Percentiles rank a stretch among this genome's conserved stretches.
Evolutionary conservation across 2,113 vertebrate species (phyloP).

Genomic region (Sander lucioperca): DNA sequence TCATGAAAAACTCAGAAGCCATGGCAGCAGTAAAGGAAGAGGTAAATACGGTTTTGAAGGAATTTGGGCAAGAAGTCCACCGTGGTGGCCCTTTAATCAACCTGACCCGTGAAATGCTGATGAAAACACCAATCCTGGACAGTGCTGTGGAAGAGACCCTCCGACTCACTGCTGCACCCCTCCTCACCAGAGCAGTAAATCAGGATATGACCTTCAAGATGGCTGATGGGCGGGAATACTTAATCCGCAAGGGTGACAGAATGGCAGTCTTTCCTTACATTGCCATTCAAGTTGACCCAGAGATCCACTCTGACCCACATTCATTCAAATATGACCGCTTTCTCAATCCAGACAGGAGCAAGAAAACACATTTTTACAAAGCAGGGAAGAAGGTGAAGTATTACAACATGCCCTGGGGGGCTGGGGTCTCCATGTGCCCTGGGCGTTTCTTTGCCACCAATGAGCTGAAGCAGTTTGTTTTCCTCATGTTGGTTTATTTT

Average conservation of each 20-base stretch:
- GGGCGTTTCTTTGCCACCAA: constrained; percentile 91
- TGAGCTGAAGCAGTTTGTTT: constrained; percentile 92
- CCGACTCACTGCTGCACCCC: constrained; percentile 83
- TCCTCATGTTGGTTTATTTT: constrained; percentile 90
- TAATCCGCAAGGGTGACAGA: constrained; percentile 87
- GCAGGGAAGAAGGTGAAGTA: constrained; percentile 89
- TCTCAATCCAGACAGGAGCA: constrained; percentile 85
- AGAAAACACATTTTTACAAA: constrained; percentile 91
- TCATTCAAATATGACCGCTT: constrained; percentile 90
- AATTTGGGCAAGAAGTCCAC: constrained; percentile 78
- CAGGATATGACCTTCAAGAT: constrained; percentile 83
- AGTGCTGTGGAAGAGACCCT: constrained; percentile 93
- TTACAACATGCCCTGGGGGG: constrained; percentile 94
- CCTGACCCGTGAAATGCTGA: constrained; percentile 84
- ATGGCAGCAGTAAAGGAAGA: constrained; percentile 89
- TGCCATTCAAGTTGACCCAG: constrained; percentile 89
- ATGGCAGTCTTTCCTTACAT: constrained; percentile 89
- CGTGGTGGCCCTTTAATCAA: constrained; percentile 72
- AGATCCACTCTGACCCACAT: constrained; percentile 88
- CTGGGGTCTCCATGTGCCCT: constrained; percentile 89
- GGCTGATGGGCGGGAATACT: constrained; percentile 79
- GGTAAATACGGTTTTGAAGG: constrained; percentile 77
- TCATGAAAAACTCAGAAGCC: constrained; percentile 91
- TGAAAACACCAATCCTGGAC: constrained; percentile 87
- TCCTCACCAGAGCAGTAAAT: constrained; percentile 85